Evolutionary conservation across 2,888 invertebrate genomes (phyloP), one percentile per base, ranked within the genome.

Genomic region (Hemithea aestivaria): DNA sequence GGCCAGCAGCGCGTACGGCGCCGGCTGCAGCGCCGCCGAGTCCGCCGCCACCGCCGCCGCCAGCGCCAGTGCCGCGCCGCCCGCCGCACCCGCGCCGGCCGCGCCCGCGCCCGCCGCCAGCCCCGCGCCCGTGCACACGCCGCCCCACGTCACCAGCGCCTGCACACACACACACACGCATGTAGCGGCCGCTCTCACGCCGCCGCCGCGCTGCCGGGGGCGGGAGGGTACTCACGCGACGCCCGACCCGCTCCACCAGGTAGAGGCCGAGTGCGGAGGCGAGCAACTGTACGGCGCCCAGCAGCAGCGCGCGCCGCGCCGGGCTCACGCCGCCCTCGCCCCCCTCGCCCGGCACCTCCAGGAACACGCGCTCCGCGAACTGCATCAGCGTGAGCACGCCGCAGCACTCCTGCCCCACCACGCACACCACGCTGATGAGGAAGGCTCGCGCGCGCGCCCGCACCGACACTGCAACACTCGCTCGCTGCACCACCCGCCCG

Each of bases 361-460:
- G 56, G 56, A 81, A 76, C 38, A 75, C 70, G 9, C 73, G 70
- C 57, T 81, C 79, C 1, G 81, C 81, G 54, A 75, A 81, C 63
- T 80, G 80, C 51, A 79, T 56, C 32, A 81, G 61, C 10, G 81
- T 67, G 22, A 77, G 63, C 40, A 79, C 61, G 16, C 81, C 81
- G 56, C 77, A 77, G 48, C 62, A 55, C 55, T 81, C 81, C 48
- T 80, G 80, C 1, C 77, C 80, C 32, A 72, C 67, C 29, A 81
- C 73, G 10, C 68, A 66, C 6, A 72, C 52, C 7, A 57, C 54
- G 2, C 63, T 55, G 28, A 79, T 52, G 6, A 62, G 6, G 43
- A 81, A 71, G 1, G 80, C 76, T 21, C 69, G 67, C 0, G 75
- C 67, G 0, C 78, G 65, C 0, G 63, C 58, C 0, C 25, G 21